phyloP scores from a whole-genome alignment of 2,113 vertebrate species.

The Theristicus caerulescens region DNA sequence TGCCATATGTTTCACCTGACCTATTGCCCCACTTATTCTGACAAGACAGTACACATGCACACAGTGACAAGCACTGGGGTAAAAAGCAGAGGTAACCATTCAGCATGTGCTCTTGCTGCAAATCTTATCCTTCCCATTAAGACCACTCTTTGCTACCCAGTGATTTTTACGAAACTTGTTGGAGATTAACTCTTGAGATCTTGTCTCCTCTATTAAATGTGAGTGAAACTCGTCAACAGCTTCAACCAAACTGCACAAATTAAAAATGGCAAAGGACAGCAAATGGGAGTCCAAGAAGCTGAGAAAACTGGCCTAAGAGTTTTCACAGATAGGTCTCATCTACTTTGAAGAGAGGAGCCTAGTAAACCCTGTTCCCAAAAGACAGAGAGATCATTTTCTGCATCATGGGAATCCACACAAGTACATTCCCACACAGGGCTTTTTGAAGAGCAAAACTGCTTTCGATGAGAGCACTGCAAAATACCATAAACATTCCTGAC shows the following conservation, averaged over 20 bases:
- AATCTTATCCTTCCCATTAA: neutral
- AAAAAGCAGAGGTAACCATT: neutral
- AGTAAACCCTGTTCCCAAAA: neutral
- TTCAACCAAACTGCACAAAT: neutral
- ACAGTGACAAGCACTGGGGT: neutral
- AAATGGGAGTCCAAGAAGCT: neutral
- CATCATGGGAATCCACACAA: neutral
- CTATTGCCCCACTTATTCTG: neutral
- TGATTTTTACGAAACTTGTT: neutral
- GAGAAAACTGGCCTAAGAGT: neutral
- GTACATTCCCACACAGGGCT: neutral
- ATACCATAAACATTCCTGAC: neutral
- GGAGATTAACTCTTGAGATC: neutral
- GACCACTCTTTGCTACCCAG: neutral
- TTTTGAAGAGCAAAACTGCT: neutral
- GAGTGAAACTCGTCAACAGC: neutral
- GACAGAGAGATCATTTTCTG: neutral
- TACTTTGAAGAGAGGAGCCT: neutral
- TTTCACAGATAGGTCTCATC: neutral
- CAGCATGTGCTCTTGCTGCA: neutral
- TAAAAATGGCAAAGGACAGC: neutral
- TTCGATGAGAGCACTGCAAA: neutral
- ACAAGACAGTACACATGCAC: neutral
- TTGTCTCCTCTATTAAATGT: neutral
- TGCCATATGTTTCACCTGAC: neutral